Evolutionary conservation across 1,140 invertebrate genomes (phyloP), one percentile per base, ranked within the genome.

Genomic region (Pseudomyrmex pallidus): DNA sequence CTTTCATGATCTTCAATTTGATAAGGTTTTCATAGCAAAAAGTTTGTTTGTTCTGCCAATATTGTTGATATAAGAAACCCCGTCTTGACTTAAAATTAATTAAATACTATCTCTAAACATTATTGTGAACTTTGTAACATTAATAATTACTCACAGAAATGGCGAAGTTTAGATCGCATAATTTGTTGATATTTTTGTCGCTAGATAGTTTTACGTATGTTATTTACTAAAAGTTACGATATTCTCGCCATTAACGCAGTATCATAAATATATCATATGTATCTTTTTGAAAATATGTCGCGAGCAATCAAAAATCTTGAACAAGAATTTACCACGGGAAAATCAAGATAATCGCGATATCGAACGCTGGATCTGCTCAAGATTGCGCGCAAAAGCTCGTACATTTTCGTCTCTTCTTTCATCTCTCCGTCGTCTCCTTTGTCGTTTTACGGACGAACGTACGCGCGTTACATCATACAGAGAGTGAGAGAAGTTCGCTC

Each of bases 1-100:
- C 22, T 70, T 25, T 17, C 64, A 52, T 64, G 54, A 25, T 17
- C 22, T 57, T 9, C n/a, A 35, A 44, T 48, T 48, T 70, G 66
- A 70, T 78, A 78, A 70, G 66, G 20, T 72, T 80, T 70, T 80
- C 76, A 61, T 72, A 59, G 54, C 22, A 56, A 59, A 44, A 78
- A 78, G 52, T 70, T 56, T 10, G 20, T 66, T 54, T 25, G 7
- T 52, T 10, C 15, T 35, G 17, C 46, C 44, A 0, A 35, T 35
- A 35, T 35, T 35, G 35, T 35, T 35, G 35, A 35, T 35, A 5
- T 7, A 35, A 35, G 35, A 35, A 35, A 57, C 13, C 0, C 10
- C 44, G 2, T 5, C 46, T 20, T 56, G 35, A 70, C 17, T 56
- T 56, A 8, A 22, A 22, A 12, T n/a, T 56, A 22, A 67, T 25